These are phyloP conservation scores for Cyclophora punctaria DNA, from an alignment of 2,888 invertebrate genomes.

Conservation along the genomic window DNA sequence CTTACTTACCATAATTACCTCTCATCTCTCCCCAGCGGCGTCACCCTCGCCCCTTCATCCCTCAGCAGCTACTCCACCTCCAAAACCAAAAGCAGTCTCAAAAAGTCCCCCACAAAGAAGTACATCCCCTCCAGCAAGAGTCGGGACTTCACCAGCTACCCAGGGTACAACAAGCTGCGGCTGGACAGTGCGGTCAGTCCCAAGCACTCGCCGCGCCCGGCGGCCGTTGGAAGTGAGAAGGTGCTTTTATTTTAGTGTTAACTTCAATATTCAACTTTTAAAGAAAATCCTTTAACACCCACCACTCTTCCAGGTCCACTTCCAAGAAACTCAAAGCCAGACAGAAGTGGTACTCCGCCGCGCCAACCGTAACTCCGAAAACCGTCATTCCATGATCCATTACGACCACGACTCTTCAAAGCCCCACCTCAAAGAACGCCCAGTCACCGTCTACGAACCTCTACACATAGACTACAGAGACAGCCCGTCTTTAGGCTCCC, in stretches of 20 bases:
- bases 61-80: conserved; percentile 57
- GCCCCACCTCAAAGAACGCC: conserved; percentile 59
- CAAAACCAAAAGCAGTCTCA: conserved; percentile 61
- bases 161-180: conserved; percentile 66
- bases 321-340: conserved; percentile 52
- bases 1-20: too few species aligned
- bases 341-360: conserved; percentile 56
- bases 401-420: conserved; percentile 62
- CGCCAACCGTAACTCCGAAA: conserved; percentile 54
- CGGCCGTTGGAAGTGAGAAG: conserved; percentile 47
- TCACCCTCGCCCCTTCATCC: conserved; percentile 58
- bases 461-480: conserved; percentile 63
- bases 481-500: conserved; percentile 57
- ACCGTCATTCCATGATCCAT: conserved; percentile 71
- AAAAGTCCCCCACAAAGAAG: conserved; percentile 59
- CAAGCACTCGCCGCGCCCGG: conserved; percentile 57
- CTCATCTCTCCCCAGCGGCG: conserved; percentile 32
- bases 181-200: conserved; percentile 68
- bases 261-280: too few species aligned
- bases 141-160: conserved; percentile 50
- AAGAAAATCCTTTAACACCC: not conserved
- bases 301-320: conserved; percentile 49
- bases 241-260: conserved; percentile 19
- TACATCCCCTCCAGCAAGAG: conserved; percentile 47
- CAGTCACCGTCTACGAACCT: conserved; percentile 64